phyloP scores from a whole-genome alignment of 2,797 vertebrate genomes.

The Etheostoma nigrum region DNA sequence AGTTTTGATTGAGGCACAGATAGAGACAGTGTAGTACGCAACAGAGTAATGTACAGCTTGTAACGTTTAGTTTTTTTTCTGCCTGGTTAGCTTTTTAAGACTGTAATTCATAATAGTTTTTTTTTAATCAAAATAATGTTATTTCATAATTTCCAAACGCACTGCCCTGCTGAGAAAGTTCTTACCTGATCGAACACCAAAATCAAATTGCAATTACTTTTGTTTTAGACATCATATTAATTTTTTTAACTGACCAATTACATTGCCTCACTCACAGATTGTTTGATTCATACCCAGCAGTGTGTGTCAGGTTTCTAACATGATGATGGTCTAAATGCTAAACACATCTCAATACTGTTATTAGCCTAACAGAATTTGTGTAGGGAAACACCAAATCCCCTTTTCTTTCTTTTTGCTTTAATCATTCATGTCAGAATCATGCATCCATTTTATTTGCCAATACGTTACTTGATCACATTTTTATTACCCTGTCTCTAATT shows the following conservation, averaged over 20 bases:
- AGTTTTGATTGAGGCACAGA: not conserved
- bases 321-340: not conserved
- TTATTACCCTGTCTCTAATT: not conserved
- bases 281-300: not conserved
- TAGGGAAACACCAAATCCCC: not conserved
- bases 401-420: not conserved
- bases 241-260: not conserved
- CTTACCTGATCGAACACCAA: not conserved
- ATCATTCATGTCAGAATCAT: not conserved
- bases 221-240: not conserved
- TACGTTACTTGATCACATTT: not conserved
- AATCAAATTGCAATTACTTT: not conserved
- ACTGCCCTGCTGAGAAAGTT: not conserved
- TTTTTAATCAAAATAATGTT: not conserved
- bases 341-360: not conserved
- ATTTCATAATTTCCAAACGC: not conserved
- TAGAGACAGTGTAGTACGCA: not conserved
- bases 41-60: no score
- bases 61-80: no score
- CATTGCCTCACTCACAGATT: not conserved
- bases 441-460: not conserved
- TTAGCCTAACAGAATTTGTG: not conserved
- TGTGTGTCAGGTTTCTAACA: not conserved
- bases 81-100: not conserved
- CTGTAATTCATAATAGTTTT: not conserved